Percentiles rank a stretch among this genome's conserved stretches.
Conservation (phyloP, 2,797 vertebrate genomes). For the Poliocrania exsul region DNA sequence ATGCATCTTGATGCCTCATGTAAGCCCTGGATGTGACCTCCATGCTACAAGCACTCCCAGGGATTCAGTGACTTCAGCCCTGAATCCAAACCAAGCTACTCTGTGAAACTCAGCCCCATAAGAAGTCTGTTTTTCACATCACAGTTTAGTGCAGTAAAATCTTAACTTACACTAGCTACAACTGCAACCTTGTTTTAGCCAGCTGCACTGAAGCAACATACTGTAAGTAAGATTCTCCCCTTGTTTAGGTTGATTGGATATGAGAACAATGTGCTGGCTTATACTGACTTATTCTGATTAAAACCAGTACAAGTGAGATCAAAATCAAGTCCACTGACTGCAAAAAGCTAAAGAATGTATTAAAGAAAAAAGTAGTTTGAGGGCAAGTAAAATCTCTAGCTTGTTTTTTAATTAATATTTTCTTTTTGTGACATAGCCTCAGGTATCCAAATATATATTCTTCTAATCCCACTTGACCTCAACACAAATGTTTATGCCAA, state of each 20-base stretch:
- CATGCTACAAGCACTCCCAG: not conserved
- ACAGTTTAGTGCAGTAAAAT: not conserved
- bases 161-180: not conserved
- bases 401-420: conserved; percentile 74
- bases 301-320: conserved; percentile 29
- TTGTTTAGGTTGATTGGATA: not conserved
- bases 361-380: conserved; percentile 54
- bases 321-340: conserved; percentile 47
- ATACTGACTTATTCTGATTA: conserved; percentile 31
- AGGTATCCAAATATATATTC: conserved; percentile 63
- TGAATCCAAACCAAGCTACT: not conserved
- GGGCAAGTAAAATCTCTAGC: conserved; percentile 55
- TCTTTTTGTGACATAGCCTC: conserved; percentile 51
- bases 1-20: rapidly evolving
- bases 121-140: not conserved
- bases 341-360: conserved; percentile 39
- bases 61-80: not conserved
- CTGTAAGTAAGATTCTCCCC: not conserved
- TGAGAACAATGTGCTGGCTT: not conserved
- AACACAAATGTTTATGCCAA: conserved; percentile 70
- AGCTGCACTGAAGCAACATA: not conserved
- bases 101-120: not conserved
- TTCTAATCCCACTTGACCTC: conserved; percentile 72
- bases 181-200: not conserved
- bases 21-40: not conserved